A percentile compares a stretch with the other conserved stretches of the same genome.
Evolutionary conservation across 2,888 invertebrate species (phyloP).

Genomic region (Orgyia antiqua): DNA sequence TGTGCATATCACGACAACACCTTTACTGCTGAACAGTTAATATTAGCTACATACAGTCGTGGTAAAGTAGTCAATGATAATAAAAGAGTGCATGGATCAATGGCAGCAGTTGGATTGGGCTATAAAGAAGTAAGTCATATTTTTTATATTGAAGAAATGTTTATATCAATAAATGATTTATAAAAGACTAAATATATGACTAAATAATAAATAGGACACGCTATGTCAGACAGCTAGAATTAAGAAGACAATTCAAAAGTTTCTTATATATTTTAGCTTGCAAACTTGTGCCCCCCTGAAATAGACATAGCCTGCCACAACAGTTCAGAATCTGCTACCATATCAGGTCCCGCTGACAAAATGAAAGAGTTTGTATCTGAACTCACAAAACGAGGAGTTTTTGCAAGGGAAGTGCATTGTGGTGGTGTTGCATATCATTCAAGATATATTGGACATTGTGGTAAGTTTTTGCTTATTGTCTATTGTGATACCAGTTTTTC

Average conservation of each 20-base stretch:
- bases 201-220: too few relatives aligned
- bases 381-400: constrained; percentile 47
- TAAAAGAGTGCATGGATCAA: constrained; percentile 82
- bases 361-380: constrained; percentile 76
- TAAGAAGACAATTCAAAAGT: too few relatives aligned
- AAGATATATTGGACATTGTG: constrained; percentile 83
- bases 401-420: constrained; percentile 67
- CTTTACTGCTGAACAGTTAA: constrained; percentile 88
- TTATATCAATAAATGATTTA: too few relatives aligned
- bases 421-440: constrained; percentile 93
- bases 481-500: too few relatives aligned
- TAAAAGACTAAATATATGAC: too few relatives aligned
- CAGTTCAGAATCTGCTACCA: constrained; percentile 84
- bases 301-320: constrained; percentile 89
- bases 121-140: constrained; percentile 54
- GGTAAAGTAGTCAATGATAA: constrained; percentile 83
- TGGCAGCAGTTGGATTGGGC: constrained; percentile 90
- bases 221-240: too few relatives aligned
- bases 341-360: constrained; percentile 84
- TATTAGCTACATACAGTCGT: constrained; percentile 87
- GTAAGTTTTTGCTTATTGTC: constrained; percentile 30
- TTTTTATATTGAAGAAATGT: too few relatives aligned
- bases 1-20: constrained; percentile 74
- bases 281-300: constrained; percentile 61
- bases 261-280: constrained; percentile 20